Conservation (phyloP, 1,140 invertebrate genomes). For the Octopus bimaculoides region DNA sequence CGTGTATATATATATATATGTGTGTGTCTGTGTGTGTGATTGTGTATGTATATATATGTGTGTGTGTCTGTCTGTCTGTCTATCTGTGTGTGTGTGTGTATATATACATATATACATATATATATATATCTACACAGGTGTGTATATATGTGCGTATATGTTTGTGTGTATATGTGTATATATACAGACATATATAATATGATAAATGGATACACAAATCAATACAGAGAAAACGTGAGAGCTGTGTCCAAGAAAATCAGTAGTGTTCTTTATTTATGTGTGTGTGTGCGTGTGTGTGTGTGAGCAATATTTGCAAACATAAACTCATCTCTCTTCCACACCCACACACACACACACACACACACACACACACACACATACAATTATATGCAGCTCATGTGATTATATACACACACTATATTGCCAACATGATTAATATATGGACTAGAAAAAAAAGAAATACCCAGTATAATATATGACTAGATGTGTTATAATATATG, state of each 20-base stretch:
- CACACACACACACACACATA: neutral
- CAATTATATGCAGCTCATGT: no score
- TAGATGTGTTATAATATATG: neutral
- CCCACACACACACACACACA: neutral
- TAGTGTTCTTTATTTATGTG: neutral
- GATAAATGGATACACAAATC: no score
- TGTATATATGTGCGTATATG: no score
- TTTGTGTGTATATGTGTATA: no score
- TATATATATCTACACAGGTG: neutral
- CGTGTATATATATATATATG: neutral
- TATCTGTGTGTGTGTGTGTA: neutral
- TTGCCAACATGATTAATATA: no score
- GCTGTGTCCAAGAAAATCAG: no score
- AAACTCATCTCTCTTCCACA: neutral
- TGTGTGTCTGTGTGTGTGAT: neutral
- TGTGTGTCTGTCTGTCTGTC: neutral
- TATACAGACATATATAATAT: no score
- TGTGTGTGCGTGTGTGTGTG: neutral
- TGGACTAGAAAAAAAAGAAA: no score
- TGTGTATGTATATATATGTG: neutral
- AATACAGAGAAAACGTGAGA: no score
- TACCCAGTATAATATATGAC: no score
- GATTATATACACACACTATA: no score
- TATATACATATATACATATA: neutral
- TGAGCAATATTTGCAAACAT: neutral